A percentile compares a stretch with the other conserved stretches of the same genome.
Conservation (phyloP, 64 coral and sea anemone genomes). For the Astreopora myriophthalma region DNA sequence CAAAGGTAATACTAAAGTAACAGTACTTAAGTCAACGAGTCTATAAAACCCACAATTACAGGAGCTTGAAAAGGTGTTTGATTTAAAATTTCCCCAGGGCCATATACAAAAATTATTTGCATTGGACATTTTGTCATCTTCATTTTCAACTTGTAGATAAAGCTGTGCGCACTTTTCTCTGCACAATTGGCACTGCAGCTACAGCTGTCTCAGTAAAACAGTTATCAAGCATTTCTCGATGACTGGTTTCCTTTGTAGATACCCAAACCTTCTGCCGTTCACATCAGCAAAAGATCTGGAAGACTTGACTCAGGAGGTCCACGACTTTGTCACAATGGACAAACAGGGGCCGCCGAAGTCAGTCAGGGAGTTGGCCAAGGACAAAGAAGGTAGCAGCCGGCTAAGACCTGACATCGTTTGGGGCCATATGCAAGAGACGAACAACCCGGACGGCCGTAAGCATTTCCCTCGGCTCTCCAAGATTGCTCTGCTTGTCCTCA, state of each 20-base stretch:
- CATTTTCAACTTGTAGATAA: slow-evolving; percentile 32
- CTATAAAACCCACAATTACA: slow-evolving; percentile 22
- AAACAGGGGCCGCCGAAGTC: slow-evolving; percentile 33
- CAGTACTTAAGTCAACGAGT: slow-evolving; percentile 2
- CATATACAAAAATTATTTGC: slow-evolving; percentile 47
- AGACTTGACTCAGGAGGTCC: slow-evolving; percentile 37
- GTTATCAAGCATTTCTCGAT: background rate
- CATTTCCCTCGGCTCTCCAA: slow-evolving; percentile 19
- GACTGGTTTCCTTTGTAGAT: slow-evolving; percentile 33
- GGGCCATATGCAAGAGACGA: slow-evolving; percentile 4
- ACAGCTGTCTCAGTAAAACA: background rate
- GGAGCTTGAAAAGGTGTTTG: background rate
- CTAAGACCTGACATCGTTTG: slow-evolving; percentile 28
- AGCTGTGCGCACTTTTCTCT: slow-evolving; percentile 40
- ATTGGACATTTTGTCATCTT: slow-evolving; percentile 15
- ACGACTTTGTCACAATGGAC: slow-evolving; percentile 24
- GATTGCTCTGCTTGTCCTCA: slow-evolving; percentile 43
- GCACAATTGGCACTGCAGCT: no score
- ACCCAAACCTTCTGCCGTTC: slow-evolving; percentile 67
- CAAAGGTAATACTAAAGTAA: background rate
- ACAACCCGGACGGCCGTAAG: slow-evolving; percentile 22
- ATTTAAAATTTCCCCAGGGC: slow-evolving; percentile 30
- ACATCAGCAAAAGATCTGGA: slow-evolving; percentile 41
- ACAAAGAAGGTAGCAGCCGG: background rate
- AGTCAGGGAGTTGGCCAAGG: slow-evolving; percentile 9